These are phyloP conservation scores for Ara ararauna DNA, from an alignment of 2,797 vertebrate genomes.

Conservation along the genomic window DNA sequence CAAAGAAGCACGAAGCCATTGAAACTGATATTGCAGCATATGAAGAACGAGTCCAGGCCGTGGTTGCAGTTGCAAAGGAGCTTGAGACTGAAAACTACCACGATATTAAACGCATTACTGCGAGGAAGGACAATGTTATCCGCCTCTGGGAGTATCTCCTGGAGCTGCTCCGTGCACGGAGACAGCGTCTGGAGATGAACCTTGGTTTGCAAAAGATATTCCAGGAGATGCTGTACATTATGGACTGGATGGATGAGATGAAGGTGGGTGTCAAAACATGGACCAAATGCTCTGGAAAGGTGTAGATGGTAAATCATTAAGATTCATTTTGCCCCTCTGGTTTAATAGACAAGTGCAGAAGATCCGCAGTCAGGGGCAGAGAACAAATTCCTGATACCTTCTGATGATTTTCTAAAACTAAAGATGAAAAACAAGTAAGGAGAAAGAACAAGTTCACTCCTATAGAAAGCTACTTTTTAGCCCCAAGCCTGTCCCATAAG, in stretches of 20 bases:
- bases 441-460: background rate
- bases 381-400: background rate
- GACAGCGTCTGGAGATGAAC: slow-evolving; percentile 91
- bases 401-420: background rate
- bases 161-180: slow-evolving; percentile 91
- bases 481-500: background rate
- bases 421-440: background rate
- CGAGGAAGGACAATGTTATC: slow-evolving; percentile 93
- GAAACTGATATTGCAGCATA: slow-evolving; percentile 94
- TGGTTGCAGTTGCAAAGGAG: slow-evolving; percentile 90
- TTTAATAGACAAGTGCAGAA: background rate
- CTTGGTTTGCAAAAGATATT: slow-evolving; percentile 95
- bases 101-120: slow-evolving; percentile 91
- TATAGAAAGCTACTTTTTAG: background rate
- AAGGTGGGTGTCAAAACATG: slow-evolving; percentile 78
- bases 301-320: background rate
- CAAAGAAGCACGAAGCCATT: slow-evolving; percentile 95
- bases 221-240: slow-evolving; percentile 98
- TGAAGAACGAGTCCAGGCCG: slow-evolving; percentile 92
- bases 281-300: background rate
- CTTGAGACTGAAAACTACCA: slow-evolving; percentile 94
- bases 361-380: background rate
- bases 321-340: background rate
- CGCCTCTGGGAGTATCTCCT: slow-evolving; percentile 97
- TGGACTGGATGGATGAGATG: slow-evolving; percentile 99